These are phyloP conservation scores for Heterotis niloticus DNA, from an alignment of 2,113 vertebrate genomes.

Conservation along the genomic window DNA sequence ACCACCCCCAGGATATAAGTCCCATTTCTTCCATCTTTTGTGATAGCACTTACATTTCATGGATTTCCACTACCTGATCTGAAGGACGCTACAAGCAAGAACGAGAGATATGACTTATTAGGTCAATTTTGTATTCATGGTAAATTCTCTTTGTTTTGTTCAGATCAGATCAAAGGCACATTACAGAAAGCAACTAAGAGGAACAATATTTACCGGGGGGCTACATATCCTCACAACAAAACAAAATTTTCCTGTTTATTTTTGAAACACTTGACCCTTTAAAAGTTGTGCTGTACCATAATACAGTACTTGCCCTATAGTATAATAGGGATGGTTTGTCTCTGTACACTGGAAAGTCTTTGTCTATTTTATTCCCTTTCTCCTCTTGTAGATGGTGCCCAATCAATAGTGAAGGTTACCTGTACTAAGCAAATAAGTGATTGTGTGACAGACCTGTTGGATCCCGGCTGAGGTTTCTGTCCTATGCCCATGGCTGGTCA, in stretches of 20 bases:
- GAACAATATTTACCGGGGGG: not conserved
- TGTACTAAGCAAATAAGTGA: not conserved
- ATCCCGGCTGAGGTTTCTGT: slow-evolving; percentile 1
- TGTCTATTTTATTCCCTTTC: not conserved
- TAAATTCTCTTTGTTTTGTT: slow-evolving; percentile 41
- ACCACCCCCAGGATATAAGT: slow-evolving; percentile 54
- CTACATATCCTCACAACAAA: not conserved
- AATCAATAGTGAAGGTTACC: slow-evolving; percentile 10
- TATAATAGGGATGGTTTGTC: not conserved
- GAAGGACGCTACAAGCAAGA: slow-evolving; percentile 45
- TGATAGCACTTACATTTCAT: slow-evolving; percentile 50
- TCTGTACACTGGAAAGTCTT: not conserved
- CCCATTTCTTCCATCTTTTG: slow-evolving; percentile 55
- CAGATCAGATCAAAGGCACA: slow-evolving; percentile 7
- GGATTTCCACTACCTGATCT: slow-evolving; percentile 40
- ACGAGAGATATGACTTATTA: slow-evolving; percentile 48
- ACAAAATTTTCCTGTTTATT: slow-evolving; percentile 6
- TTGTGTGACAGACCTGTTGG: not conserved
- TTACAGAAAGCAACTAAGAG: not conserved
- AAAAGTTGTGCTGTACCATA: not conserved
- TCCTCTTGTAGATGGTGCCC: not conserved
- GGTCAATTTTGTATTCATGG: slow-evolving; percentile 45
- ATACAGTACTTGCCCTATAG: not conserved
- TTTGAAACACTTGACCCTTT: slow-evolving; percentile 26
- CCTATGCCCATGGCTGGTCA: not conserved